Evolutionary conservation across 2,797 vertebrate species (phyloP), one percentile per base, ranked within the genome.

Genomic region (Melanotaenia pygmaea): DNA sequence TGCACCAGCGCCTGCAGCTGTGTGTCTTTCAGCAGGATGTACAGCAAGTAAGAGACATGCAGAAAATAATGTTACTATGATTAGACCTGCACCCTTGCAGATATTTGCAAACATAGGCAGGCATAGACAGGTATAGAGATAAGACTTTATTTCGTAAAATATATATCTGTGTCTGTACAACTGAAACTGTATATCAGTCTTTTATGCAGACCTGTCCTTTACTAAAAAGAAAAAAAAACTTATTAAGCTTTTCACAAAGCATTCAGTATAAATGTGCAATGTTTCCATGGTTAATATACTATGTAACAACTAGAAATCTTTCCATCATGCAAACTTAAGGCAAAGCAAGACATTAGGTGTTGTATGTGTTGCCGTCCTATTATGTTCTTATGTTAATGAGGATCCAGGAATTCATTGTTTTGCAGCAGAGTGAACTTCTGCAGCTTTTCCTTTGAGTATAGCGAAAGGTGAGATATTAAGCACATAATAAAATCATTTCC

Each of bases 11-110:
- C 22, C 96, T 99, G 78, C 98, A 99, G 90, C 95, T 99, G 0
- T 99, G 98, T 0, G 98, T 99, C 70, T 99, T 99, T 86, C 98
- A 99, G 71, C 98, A 99, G 92, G 98, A 99, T 4, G 98, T 99
- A 22, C 97, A 99, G 84, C 97, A 99, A 94, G 97, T 99, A 80
- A 80, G 86, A 32, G 5, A 54, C 18, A n/a, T 14, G 64, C 16
- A 69, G 18, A 50, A 26, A 37, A 37, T 34, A 35, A 18, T 13
- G 8, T 10, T n/a, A 2, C n/a, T 10, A 3, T 28, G 16, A 7
- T 3, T 1, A 73, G 24, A 70, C 8, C 35, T 18, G 6, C 20
- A 45, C 50, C n/a, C 18, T 26, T n/a, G 18, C 16, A 45, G 47
- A 58, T n/a, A 51, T 70, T n/a, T 20, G 45, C 20, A 47, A n/a